Evolutionary conservation across 2,888 invertebrate genomes (phyloP).

Genomic region (Opisthograptis luteolata): DNA sequence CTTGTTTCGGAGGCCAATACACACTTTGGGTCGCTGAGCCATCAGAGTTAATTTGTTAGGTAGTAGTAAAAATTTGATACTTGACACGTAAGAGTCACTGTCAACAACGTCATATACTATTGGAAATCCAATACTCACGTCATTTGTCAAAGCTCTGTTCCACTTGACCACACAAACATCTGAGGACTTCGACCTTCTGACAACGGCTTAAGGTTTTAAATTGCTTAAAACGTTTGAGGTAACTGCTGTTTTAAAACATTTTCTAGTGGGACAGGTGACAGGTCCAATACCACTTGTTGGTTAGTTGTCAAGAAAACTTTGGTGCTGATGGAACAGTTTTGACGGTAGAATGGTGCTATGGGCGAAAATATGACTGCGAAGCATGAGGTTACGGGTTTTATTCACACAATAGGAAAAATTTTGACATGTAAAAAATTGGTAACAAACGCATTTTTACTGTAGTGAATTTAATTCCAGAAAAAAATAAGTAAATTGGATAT

Average conservation of each 20-base stretch:
- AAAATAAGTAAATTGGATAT: too few relatives aligned
- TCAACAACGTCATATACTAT: slow-evolving; percentile 2
- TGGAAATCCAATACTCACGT: slow-evolving; percentile 11
- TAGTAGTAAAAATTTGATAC: background rate
- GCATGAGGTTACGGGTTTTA: too few relatives aligned
- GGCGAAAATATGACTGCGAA: too few relatives aligned
- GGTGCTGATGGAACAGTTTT: too few relatives aligned
- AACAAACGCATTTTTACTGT: too few relatives aligned
- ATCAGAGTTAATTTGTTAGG: too few relatives aligned
- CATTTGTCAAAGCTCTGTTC: slow-evolving; percentile 10
- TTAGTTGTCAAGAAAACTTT: background rate
- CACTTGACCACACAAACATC: background rate
- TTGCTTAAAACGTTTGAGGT: background rate
- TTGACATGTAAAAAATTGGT: too few relatives aligned
- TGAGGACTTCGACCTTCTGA: background rate
- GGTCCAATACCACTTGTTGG: slow-evolving; percentile 26
- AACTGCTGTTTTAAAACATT: slow-evolving; percentile 20
- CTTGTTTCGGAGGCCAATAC: too few relatives aligned
- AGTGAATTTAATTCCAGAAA: too few relatives aligned
- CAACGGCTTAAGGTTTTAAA: background rate
- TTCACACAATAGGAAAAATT: too few relatives aligned
- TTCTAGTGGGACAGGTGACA: slow-evolving; percentile 23
- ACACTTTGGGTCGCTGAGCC: too few relatives aligned
- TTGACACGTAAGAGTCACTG: background rate
- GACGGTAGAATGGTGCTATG: too few relatives aligned